Conservation (phyloP, 2,113 vertebrate species). For the Ameiurus melas region DNA sequence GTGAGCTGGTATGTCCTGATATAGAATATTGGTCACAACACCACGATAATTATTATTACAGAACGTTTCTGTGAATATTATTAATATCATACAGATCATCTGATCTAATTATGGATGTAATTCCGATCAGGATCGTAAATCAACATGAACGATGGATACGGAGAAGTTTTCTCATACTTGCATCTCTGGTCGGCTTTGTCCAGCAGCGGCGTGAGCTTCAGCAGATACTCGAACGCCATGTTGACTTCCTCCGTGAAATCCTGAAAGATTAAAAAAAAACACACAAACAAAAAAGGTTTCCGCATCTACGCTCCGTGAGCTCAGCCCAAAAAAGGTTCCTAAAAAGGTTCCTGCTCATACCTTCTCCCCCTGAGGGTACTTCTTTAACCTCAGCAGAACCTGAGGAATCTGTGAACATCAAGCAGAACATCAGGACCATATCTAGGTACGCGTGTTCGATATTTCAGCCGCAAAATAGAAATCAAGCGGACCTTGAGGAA, state of each 20-base stretch:
- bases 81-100: too few relatives aligned
- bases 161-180: slow-evolving; percentile 79
- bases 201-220: slow-evolving; percentile 91
- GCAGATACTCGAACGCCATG: slow-evolving; percentile 88
- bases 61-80: too few relatives aligned
- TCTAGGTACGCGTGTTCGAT: neutral
- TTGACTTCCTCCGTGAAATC: slow-evolving; percentile 95
- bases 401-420: slow-evolving; percentile 85
- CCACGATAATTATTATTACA: neutral
- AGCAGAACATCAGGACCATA: neutral
- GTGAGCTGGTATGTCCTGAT: neutral
- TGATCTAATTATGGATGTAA: neutral
- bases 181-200: slow-evolving; percentile 97
- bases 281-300: neutral
- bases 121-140: neutral
- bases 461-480: too few relatives aligned
- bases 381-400: slow-evolving; percentile 92
- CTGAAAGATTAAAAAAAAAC: slow-evolving; percentile 60
- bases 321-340: neutral
- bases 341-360: slow-evolving; percentile 64
- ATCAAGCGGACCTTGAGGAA: slow-evolving; percentile 85
- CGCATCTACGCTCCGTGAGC: neutral
- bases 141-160: neutral
- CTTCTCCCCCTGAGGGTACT: slow-evolving; percentile 89
- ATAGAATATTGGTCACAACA: neutral